phyloP scores from a whole-genome alignment of 2,888 invertebrate species.

The Heterodera filipjevi region DNA sequence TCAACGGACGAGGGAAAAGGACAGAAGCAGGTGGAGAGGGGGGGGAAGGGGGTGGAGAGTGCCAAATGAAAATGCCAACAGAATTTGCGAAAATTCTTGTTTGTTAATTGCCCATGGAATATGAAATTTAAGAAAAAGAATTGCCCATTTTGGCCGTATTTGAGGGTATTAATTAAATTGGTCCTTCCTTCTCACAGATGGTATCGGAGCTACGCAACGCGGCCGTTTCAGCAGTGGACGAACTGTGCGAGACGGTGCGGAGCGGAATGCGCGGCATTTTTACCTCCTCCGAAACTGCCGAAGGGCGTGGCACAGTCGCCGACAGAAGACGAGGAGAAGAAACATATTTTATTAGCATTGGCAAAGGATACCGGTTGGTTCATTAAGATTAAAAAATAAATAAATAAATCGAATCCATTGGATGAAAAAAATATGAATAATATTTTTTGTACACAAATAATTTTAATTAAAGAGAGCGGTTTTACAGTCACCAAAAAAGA shows the following conservation, averaged over 20 bases:
- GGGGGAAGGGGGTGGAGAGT: too few species aligned
- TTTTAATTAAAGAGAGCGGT: too few species aligned
- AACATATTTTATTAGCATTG: not conserved
- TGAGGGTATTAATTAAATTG: not conserved
- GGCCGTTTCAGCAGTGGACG: not conserved
- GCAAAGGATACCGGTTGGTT: not conserved
- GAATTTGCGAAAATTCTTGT: too few species aligned
- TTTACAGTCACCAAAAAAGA: too few species aligned
- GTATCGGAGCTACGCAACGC: not conserved
- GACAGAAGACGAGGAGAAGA: not conserved
- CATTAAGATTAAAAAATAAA: too few species aligned
- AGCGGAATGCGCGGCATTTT: conserved; percentile 17
- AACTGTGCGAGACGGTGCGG: not conserved
- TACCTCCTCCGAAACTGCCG: not conserved
- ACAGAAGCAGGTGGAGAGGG: not conserved
- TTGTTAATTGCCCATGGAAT: too few species aligned
- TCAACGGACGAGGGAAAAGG: not conserved
- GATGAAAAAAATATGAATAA: too few species aligned
- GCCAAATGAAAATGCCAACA: too few species aligned
- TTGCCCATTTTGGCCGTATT: not conserved
- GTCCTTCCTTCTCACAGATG: not conserved
- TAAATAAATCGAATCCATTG: too few species aligned
- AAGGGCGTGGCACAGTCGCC: not conserved
- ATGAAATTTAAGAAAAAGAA: too few species aligned
- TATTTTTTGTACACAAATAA: too few species aligned